Conservation (phyloP, 2,888 invertebrate genomes). For the Epistrophe eligans region DNA sequence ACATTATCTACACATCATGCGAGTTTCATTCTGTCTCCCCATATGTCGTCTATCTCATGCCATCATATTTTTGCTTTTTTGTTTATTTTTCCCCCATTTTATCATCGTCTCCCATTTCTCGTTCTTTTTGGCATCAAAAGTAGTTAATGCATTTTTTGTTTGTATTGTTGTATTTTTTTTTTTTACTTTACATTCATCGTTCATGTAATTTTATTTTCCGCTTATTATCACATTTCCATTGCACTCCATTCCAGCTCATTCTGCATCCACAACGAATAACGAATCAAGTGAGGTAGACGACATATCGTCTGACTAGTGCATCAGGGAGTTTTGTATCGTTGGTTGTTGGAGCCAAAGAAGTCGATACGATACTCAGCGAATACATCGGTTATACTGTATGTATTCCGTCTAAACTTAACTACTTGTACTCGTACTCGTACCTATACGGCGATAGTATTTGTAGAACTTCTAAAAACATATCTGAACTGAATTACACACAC, state of each 20-base stretch:
- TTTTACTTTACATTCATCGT: slow-evolving; percentile 27
- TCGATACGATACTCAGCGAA: slow-evolving; percentile 26
- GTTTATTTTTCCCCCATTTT: slow-evolving; percentile 55
- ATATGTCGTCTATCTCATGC: slow-evolving; percentile 9
- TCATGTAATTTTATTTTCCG: slow-evolving; percentile 70
- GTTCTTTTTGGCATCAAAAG: slow-evolving; percentile 29
- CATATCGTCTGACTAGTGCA: slow-evolving; percentile 54
- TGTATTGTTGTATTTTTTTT: background rate
- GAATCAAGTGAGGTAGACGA: slow-evolving; percentile 50
- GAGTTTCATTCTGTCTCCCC: background rate
- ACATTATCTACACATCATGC: background rate
- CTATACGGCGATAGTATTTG: slow-evolving; percentile 37
- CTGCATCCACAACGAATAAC: slow-evolving; percentile 24
- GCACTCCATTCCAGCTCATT: slow-evolving; percentile 54
- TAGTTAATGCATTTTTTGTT: slow-evolving; percentile 39
- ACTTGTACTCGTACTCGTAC: background rate
- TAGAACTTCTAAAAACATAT: background rate
- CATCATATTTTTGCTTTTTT: slow-evolving; percentile 42
- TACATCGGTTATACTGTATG: background rate
- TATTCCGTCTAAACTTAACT: slow-evolving; percentile 26
- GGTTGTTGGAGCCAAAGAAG: slow-evolving; percentile 23
- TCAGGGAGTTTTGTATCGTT: background rate
- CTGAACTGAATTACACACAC: background rate
- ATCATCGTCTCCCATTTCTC: slow-evolving; percentile 43
- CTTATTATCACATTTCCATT: slow-evolving; percentile 68